phyloP scores from a whole-genome alignment of 1,140 invertebrate genomes.

The Neomicropteryx cornuta region DNA sequence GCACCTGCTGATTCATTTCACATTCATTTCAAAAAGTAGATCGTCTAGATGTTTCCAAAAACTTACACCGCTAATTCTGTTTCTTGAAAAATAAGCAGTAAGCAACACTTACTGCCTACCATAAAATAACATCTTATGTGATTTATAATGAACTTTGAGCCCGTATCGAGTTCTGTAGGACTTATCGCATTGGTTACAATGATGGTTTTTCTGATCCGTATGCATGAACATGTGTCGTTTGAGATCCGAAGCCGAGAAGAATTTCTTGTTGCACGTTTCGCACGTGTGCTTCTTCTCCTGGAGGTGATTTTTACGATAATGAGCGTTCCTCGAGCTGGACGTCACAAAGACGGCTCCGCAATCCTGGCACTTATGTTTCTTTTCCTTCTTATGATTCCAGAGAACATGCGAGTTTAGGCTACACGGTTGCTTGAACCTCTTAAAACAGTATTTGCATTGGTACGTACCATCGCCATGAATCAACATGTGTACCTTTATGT shows the following conservation, averaged over 20 bases:
- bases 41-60: too few relatives aligned
- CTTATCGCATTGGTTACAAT: conserved; percentile 35
- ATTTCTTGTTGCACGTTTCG: conserved; percentile 31
- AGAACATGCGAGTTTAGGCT: conserved; percentile 33
- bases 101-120: background rate
- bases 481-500: conserved; percentile 34
- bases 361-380: conserved; percentile 32
- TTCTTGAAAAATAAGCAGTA: too few relatives aligned
- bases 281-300: conserved; percentile 37
- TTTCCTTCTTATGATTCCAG: conserved; percentile 35
- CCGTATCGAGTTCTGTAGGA: conserved; percentile 37
- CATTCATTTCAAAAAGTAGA: too few relatives aligned
- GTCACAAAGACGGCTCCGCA: conserved; percentile 36
- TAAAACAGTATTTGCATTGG: conserved; percentile 34
- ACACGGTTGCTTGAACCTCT: conserved; percentile 35
- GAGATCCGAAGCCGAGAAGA: conserved; percentile 33
- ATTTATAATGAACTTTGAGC: conserved; percentile 34
- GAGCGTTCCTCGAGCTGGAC: conserved; percentile 30
- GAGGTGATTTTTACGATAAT: conserved; percentile 34
- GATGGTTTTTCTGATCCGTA: conserved; percentile 33
- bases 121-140: conserved; percentile 7
- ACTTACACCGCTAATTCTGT: too few relatives aligned
- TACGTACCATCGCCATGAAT: conserved; percentile 32
- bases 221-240: conserved; percentile 33
- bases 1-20: too few relatives aligned